These are phyloP conservation scores for Rhadina sibilatrix DNA, from an alignment of 2,113 vertebrate species.

Conservation along the genomic window DNA sequence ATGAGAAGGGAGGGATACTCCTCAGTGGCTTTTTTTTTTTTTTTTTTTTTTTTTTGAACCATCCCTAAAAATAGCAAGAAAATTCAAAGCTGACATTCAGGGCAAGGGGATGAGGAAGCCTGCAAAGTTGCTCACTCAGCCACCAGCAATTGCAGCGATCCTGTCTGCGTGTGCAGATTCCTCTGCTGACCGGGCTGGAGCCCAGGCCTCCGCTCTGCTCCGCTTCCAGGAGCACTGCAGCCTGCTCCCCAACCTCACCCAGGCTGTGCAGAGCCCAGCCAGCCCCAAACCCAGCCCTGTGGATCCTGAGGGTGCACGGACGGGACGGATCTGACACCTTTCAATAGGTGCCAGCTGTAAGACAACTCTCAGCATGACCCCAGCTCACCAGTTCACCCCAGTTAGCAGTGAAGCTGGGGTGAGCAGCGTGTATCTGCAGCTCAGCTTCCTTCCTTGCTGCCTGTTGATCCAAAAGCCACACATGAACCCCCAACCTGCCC, in stretches of 20 bases:
- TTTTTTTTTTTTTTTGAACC: not conserved
- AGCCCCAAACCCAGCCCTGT: rapidly evolving
- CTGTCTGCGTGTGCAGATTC: conserved; percentile 69
- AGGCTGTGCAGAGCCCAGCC: rapidly evolving
- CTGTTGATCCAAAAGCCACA: not conserved
- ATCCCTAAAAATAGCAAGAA: conserved; percentile 65
- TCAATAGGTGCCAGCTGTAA: not conserved
- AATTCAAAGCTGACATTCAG: conserved; percentile 66
- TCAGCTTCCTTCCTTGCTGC: not conserved
- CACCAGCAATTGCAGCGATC: conserved; percentile 45
- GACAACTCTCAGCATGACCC: not conserved
- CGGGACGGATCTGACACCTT: rapidly evolving
- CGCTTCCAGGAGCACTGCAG: not conserved
- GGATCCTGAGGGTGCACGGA: rapidly evolving
- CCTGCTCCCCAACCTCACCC: not conserved
- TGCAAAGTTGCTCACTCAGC: conserved; percentile 65
- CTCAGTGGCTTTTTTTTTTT: not conserved
- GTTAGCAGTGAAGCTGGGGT: rapidly evolving
- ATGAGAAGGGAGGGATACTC: conserved; percentile 5
- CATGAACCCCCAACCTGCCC: not conserved
- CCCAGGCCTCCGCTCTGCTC: not conserved
- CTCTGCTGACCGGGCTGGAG: conserved; percentile 60
- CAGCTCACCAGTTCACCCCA: not conserved
- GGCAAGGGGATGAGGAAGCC: conserved; percentile 46
- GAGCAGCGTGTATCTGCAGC: rapidly evolving